These are phyloP conservation scores for Diacarnus erythraeanus DNA, from an alignment of 37 sponge, comb jelly and placozoan genomes.

Conservation along the genomic window DNA sequence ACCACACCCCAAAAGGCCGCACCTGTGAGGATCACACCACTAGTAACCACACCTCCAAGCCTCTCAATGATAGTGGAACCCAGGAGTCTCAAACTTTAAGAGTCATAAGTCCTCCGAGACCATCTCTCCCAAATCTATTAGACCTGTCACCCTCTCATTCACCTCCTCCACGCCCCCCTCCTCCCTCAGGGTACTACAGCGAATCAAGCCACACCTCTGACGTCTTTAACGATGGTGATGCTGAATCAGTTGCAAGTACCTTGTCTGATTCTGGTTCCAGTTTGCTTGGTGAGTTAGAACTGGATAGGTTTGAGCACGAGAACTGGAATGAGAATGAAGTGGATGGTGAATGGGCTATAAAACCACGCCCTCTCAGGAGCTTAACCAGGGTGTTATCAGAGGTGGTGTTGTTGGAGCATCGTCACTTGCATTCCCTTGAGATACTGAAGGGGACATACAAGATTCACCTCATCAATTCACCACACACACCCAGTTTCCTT, in stretches of 20 bases:
- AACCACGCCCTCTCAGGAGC: slow-evolving; percentile 1
- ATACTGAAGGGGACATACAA: slow-evolving; percentile 42
- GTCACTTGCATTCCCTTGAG: slow-evolving; percentile 33
- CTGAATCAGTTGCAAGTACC: background rate
- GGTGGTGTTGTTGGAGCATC: slow-evolving; percentile 28
- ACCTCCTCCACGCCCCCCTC: slow-evolving; percentile 50
- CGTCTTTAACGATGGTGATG: background rate
- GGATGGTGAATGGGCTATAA: background rate
- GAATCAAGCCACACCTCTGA: background rate
- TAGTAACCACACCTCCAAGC: background rate
- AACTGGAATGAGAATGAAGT: slow-evolving; percentile 14
- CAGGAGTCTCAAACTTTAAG: background rate
- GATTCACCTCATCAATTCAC: slow-evolving; percentile 1
- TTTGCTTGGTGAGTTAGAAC: background rate
- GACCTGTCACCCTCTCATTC: slow-evolving; percentile 8
- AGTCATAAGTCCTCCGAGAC: background rate
- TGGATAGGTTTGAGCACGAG: slow-evolving; percentile 8
- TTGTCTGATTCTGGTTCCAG: slow-evolving; percentile 1
- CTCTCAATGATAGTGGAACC: background rate
- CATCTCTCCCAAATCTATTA: background rate
- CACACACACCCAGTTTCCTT: slow-evolving; percentile 57
- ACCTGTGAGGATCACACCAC: background rate
- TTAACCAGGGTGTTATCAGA: slow-evolving; percentile 30
- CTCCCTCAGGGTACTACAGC: slow-evolving; percentile 26
- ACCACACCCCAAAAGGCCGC: background rate